Evolutionary conservation across 2,113 vertebrate genomes (phyloP).

Genomic region (Girardinichthys multiradiatus): DNA sequence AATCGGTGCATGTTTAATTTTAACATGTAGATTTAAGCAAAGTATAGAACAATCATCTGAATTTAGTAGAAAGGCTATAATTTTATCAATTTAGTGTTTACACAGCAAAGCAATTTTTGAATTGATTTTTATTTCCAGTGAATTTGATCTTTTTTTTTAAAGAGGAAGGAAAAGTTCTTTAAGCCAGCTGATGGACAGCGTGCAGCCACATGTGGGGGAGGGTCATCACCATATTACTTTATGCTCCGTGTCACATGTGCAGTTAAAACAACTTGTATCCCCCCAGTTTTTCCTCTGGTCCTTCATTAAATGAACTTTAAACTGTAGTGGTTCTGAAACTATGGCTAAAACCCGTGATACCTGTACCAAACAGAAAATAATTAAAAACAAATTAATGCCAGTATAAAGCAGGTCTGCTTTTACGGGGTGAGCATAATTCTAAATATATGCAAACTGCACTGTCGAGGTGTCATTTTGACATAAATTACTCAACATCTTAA

Average conservation of each 20-base stretch:
- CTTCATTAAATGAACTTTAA: not conserved
- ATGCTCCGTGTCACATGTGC: not conserved
- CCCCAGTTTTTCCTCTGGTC: not conserved
- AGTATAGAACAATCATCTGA: no score
- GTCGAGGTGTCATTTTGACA: constrained; percentile 29
- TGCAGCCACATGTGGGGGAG: not conserved
- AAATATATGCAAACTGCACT: constrained; percentile 7
- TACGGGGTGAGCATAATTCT: not conserved
- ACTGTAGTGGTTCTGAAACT: not conserved
- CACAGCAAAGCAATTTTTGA: no score
- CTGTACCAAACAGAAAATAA: not conserved
- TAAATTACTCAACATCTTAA: constrained; percentile 20
- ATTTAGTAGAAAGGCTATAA: no score
- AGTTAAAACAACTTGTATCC: not conserved
- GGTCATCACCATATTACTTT: not conserved
- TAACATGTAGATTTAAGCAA: no score
- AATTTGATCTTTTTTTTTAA: no score
- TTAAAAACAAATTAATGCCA: not conserved
- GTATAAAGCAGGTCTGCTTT: constrained; percentile 6
- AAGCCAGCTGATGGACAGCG: not conserved
- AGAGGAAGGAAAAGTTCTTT: not conserved
- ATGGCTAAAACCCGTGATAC: not conserved
- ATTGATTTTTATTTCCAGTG: no score
- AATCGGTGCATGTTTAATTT: no score
- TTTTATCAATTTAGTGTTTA: no score